Base-by-base conservation (phyloP, 2,113 vertebrate species). In the Oxygymnocypris stewartii region DNA sequence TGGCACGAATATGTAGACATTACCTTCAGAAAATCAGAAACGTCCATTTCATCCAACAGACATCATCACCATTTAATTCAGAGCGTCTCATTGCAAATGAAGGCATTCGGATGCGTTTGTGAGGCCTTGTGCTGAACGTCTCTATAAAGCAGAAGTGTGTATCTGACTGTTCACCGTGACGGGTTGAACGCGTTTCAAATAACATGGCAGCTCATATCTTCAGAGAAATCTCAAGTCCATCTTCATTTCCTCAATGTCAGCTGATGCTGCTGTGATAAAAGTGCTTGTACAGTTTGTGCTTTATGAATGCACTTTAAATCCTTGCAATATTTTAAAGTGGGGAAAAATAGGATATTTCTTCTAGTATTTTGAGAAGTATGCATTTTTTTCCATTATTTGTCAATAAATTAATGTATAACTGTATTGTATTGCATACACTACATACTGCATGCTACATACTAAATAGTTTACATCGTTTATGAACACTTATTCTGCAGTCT, bases 161-260 rank as follows among this genome's bases (percentile, higher is more conserved):
- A 28, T 67, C 12, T 23, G 71, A 47, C 71, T 75, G 23, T 75
- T 42, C 40, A 10, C 11, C 10, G 16, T 75, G 71, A 75, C 23
- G 20, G 73, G 9, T 47, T 13, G 42, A 23, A 75, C 23, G 5
- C 73, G 12, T 47, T 25, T 75, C 73, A 28, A 25, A 23, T 49
- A 25, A 75, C 31, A 35, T 16, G 7, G 44, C 74, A 49, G 42
- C 74, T 25, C 25, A n/a, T 49, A 49, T 77, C 44, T 51, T 35
- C 67, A 37, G 67, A 71, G 67, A 37, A 71, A 71, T 71, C 67
- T 71, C 67, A 35, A 35, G 31, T 37, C 67, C 67, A 25, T 35
- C 47, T 49, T 9, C 12, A 78, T 49, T 8, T 78, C 25, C 25
- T 78, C 25, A 0, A 4, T 47, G n/a, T 49, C 40, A 25, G 40